Evolutionary conservation across 2,113 vertebrate species (phyloP).

Genomic region (Platysteira castanea): DNA sequence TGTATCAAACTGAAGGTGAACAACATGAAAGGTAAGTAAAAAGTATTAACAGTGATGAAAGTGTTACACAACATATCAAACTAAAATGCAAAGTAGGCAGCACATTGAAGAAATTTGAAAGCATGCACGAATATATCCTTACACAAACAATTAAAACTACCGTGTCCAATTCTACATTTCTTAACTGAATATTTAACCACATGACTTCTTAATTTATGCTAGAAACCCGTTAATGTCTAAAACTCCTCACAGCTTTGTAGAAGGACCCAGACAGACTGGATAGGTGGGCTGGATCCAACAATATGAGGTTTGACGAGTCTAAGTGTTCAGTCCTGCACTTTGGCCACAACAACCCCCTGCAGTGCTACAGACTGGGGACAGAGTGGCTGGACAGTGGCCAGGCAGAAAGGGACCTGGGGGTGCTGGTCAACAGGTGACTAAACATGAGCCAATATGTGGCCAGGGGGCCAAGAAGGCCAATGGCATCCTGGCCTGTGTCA

Average conservation of each 20-base stretch:
- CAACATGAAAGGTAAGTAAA: background rate
- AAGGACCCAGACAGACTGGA: background rate
- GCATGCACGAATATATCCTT: background rate
- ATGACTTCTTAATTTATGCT: background rate
- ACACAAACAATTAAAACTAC: background rate
- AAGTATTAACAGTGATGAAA: background rate
- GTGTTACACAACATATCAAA: background rate
- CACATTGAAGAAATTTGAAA: background rate
- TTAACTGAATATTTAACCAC: background rate
- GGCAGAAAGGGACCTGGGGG: background rate
- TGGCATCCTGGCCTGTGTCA: background rate
- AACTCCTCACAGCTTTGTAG: background rate
- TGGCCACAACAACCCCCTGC: no score
- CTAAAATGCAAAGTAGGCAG: background rate
- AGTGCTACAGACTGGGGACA: accelerated
- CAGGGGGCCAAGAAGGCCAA: background rate
- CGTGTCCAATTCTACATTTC: background rate
- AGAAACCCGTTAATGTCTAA: background rate
- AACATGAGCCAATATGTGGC: background rate
- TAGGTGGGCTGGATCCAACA: background rate
- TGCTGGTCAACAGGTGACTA: background rate
- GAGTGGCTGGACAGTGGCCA: background rate
- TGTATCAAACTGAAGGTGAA: background rate
- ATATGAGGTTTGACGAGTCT: background rate
- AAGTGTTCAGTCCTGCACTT: background rate